A percentile compares a stretch with the other conserved stretches of the same genome.
phyloP scores from a whole-genome alignment of 35 echinoderm and acorn worm genomes.

The Ophioderma brevispina region DNA sequence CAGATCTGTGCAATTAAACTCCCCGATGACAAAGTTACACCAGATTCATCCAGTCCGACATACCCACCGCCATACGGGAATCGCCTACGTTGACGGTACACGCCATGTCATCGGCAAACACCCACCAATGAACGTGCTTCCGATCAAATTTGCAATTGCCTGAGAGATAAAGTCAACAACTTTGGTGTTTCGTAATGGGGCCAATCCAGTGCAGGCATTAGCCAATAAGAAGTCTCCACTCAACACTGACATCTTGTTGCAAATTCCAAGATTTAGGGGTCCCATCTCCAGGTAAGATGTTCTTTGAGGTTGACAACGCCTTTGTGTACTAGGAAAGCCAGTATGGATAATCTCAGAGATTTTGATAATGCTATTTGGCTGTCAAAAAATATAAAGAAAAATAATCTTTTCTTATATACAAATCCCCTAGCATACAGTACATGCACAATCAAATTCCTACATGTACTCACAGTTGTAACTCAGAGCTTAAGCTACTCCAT shows the following conservation, averaged over 20 bases:
- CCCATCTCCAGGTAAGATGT: conserved; percentile 60
- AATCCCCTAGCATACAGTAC: no score
- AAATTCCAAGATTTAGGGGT: conserved; percentile 81
- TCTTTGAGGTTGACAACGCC: conserved; percentile 79
- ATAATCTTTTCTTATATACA: not conserved
- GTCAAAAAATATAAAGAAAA: not conserved
- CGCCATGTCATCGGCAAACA: conserved; percentile 16
- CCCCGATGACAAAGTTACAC: conserved; percentile 79
- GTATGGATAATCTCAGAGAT: conserved; percentile 98
- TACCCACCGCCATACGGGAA: not conserved
- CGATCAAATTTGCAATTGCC: conserved; percentile 73
- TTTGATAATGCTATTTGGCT: conserved; percentile 92
- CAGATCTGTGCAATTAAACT: conserved; percentile 95
- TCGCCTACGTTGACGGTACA: not conserved
- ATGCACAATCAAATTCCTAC: no score
- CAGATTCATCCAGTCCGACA: conserved; percentile 69
- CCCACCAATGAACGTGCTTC: conserved; percentile 57
- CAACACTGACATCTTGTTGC: conserved; percentile 97
- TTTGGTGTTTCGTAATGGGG: conserved; percentile 73
- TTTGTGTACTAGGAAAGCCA: conserved; percentile 85
- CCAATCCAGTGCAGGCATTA: conserved; percentile 74
- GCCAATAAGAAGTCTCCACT: conserved; percentile 98
- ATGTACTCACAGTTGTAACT: no score
- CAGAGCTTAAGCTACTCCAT: no score
- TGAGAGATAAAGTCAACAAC: conserved; percentile 85